A percentile compares a stretch with the other conserved stretches of the same genome.
These are phyloP conservation scores for Micoletzkya japonica DNA, from an alignment of 2,888 invertebrate genomes.

Conservation along the genomic window DNA sequence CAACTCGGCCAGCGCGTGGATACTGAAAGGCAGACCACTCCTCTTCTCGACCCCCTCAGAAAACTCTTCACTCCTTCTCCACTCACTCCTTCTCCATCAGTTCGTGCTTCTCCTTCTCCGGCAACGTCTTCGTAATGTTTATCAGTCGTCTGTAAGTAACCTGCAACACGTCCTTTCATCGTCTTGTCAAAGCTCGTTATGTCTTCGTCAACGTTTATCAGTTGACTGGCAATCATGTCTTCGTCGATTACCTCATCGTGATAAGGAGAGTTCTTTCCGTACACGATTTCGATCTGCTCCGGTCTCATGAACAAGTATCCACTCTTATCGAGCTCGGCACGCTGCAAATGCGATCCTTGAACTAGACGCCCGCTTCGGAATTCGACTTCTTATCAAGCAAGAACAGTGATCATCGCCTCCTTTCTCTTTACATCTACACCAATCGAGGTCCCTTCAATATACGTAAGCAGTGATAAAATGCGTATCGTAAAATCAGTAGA, in stretches of 20 bases:
- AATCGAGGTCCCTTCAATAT: neutral
- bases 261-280: conserved; percentile 55
- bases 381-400: neutral
- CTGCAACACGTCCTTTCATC: neutral
- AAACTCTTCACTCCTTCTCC: neutral
- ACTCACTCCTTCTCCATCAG: conserved; percentile 45
- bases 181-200: neutral
- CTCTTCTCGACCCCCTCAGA: neutral
- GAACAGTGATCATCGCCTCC: neutral
- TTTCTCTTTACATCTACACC: neutral
- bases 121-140: conserved; percentile 38
- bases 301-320: conserved; percentile 52
- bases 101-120: conserved; percentile 39
- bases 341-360: conserved; percentile 33
- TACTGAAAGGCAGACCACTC: conserved; percentile 37
- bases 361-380: neutral
- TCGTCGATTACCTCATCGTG: conserved; percentile 29
- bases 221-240: neutral
- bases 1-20: conserved; percentile 45
- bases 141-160: conserved; percentile 30
- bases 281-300: conserved; percentile 52
- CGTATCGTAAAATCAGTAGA: neutral
- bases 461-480: neutral
- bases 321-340: conserved; percentile 47
- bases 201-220: too few relatives aligned